phyloP scores from a whole-genome alignment of 2,888 invertebrate species.

The Plemyria rubiginata region DNA sequence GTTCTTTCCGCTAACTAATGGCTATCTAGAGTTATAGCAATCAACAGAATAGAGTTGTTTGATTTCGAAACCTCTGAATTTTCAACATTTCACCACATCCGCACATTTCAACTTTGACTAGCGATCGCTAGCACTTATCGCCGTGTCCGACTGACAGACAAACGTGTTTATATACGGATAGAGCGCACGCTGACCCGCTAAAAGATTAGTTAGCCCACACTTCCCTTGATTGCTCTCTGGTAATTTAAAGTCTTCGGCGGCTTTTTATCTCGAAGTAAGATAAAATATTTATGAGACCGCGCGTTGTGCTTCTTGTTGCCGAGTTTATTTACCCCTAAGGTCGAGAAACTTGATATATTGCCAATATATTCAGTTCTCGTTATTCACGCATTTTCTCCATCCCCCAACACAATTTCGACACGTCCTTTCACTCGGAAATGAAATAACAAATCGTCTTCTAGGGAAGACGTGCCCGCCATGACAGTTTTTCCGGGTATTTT shows the following conservation, averaged over 20 bases:
- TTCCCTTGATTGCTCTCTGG: constrained; percentile 44
- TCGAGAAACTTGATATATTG: constrained; percentile 35
- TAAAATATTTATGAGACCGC: constrained; percentile 21
- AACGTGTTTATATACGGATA: constrained; percentile 37
- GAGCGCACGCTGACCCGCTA: constrained; percentile 43
- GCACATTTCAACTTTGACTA: constrained; percentile 16
- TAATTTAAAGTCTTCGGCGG: constrained; percentile 22
- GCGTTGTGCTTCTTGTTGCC: constrained; percentile 11
- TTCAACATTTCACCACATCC: constrained; percentile 20
- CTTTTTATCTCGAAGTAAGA: constrained; percentile 23
- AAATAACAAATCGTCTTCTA: constrained; percentile 56
- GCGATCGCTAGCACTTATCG: constrained; percentile 36
- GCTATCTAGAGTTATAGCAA: neutral
- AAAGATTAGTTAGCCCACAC: constrained; percentile 49
- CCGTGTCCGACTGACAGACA: constrained; percentile 36
- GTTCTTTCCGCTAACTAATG: neutral
- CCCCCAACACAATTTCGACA: constrained; percentile 44
- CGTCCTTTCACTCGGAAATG: constrained; percentile 47
- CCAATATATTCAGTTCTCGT: constrained; percentile 42
- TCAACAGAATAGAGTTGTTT: constrained; percentile 10
- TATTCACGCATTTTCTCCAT: constrained; percentile 38
- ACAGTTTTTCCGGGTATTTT: constrained; percentile 50
- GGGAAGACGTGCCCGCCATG: constrained; percentile 50
- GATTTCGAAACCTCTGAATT: constrained; percentile 12
- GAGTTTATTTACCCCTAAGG: constrained; percentile 28